Percentiles rank a stretch among this genome's conserved stretches.
These are phyloP conservation scores for Microplitis mediator DNA, from an alignment of 1,140 invertebrate genomes.

Conservation along the genomic window DNA sequence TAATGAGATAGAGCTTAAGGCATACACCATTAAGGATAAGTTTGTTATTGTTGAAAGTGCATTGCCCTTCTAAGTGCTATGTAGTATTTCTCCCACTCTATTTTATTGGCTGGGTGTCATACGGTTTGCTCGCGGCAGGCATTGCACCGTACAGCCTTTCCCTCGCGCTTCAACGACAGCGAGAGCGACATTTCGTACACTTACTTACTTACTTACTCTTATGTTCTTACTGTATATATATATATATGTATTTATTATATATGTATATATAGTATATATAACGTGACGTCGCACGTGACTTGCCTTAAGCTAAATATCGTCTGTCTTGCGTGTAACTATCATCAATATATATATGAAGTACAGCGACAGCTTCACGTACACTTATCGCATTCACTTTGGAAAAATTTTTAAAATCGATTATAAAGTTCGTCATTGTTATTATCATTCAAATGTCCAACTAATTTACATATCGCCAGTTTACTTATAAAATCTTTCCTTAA, in stretches of 20 bases:
- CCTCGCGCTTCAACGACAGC: constrained; percentile 13
- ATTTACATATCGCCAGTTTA: too few relatives aligned
- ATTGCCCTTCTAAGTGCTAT: constrained; percentile 41
- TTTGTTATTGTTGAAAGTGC: constrained; percentile 44
- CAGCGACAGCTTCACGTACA: too few relatives aligned
- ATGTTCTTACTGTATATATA: too few relatives aligned
- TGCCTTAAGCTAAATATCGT: constrained; percentile 7
- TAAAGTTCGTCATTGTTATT: too few relatives aligned
- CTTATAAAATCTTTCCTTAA: too few relatives aligned
- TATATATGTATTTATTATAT: too few relatives aligned
- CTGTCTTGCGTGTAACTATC: not conserved
- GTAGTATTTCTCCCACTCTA: not conserved
- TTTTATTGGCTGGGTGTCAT: not conserved
- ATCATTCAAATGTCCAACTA: too few relatives aligned
- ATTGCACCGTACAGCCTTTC: constrained; percentile 14
- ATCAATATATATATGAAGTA: not conserved
- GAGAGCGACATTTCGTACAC: constrained; percentile 19
- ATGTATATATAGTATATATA: constrained; percentile 2
- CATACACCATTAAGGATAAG: not conserved
- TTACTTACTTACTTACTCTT: too few relatives aligned
- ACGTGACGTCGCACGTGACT: constrained; percentile 8
- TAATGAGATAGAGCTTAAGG: not conserved
- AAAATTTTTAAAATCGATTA: too few relatives aligned
- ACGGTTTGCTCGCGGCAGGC: constrained; percentile 3
- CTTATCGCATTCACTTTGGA: too few relatives aligned